Conservation (phyloP, 1,140 invertebrate genomes). For the Cotesia chilonis region DNA sequence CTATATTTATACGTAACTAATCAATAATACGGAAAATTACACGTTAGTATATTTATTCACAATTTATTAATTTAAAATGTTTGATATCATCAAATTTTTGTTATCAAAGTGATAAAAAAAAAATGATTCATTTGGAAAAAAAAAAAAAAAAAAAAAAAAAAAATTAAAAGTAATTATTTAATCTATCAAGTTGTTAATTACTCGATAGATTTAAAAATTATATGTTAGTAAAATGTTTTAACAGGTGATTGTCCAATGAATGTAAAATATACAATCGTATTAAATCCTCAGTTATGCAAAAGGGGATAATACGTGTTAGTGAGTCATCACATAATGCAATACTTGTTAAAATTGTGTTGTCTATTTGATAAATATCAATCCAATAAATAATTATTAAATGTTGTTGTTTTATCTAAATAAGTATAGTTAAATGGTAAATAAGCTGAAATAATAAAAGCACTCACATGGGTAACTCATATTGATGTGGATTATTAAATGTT, state of each 20-base stretch:
- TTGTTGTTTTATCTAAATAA: neutral
- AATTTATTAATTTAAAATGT: no score
- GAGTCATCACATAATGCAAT: conserved; percentile 29
- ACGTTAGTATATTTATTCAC: no score
- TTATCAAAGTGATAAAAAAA: no score
- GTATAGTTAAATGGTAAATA: neutral
- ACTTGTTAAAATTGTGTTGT: conserved; percentile 12
- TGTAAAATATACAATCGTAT: neutral
- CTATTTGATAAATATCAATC: neutral
- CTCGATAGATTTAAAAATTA: neutral
- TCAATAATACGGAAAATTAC: no score
- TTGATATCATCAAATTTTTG: no score
- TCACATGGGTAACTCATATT: conserved; percentile 80
- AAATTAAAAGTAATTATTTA: neutral
- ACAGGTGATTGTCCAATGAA: conserved; percentile 5
- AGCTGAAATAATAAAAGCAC: conserved; percentile 55
- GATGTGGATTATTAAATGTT: conserved; percentile 78
- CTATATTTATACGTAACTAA: no score
- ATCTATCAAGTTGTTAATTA: no score
- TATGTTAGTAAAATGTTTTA: conserved; percentile 12
- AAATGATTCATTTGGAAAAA: no score
- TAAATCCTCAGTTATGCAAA: conserved; percentile 19
- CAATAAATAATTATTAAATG: neutral
- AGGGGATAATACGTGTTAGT: conserved; percentile 10
- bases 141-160: neutral